phyloP scores from a whole-genome alignment of 2,113 vertebrate genomes.

The Morone saxatilis region DNA sequence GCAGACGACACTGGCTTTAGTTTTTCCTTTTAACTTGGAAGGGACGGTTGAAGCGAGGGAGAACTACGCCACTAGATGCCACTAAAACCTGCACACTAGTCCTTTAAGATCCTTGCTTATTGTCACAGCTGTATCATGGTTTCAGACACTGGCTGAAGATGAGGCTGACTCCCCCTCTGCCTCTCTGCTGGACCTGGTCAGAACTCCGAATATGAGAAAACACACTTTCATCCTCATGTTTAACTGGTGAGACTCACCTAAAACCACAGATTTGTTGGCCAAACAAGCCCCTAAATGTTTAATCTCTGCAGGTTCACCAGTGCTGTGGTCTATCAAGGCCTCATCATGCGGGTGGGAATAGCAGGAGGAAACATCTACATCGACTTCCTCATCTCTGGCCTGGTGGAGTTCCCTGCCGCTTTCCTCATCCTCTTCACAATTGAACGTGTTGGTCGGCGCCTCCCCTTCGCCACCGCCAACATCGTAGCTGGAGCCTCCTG shows the following conservation, averaged over 20 bases:
- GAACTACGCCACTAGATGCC: too few relatives aligned
- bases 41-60: too few relatives aligned
- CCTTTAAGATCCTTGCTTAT: background rate
- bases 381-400: slow-evolving; percentile 91
- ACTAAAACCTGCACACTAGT: too few relatives aligned
- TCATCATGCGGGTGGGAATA: slow-evolving; percentile 94
- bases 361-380: slow-evolving; percentile 90
- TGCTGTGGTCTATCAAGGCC: slow-evolving; percentile 93
- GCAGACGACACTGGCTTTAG: too few relatives aligned
- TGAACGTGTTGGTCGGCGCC: slow-evolving; percentile 89
- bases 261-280: too few relatives aligned
- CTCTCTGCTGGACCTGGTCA: slow-evolving; percentile 89
- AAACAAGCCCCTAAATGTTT: too few relatives aligned
- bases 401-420: slow-evolving; percentile 90
- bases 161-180: slow-evolving; percentile 80
- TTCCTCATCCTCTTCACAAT: slow-evolving; percentile 92
- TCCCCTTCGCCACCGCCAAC: slow-evolving; percentile 90
- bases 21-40: too few relatives aligned
- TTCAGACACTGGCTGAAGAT: slow-evolving; percentile 84
- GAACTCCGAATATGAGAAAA: slow-evolving; percentile 92
- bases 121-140: background rate
- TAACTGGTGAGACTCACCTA: slow-evolving; percentile 86
- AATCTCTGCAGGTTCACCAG: slow-evolving; percentile 89
- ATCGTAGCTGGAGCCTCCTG: slow-evolving; percentile 87
- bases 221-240: slow-evolving; percentile 94